These are phyloP conservation scores for Cyprinodon diabolis DNA, from an alignment of 2,797 vertebrate genomes.

Conservation along the genomic window DNA sequence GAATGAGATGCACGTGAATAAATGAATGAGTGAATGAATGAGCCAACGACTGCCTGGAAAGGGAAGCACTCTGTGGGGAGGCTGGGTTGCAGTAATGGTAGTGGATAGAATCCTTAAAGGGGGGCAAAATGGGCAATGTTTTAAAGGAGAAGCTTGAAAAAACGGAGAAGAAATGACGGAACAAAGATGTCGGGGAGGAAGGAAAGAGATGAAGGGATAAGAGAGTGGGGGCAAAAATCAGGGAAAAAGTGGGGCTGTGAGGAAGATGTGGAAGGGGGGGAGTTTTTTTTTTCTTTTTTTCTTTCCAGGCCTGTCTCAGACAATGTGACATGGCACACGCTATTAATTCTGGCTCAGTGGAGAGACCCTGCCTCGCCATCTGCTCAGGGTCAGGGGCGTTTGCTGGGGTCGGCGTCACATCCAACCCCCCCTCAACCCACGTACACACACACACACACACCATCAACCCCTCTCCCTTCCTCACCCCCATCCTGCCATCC, in stretches of 20 bases:
- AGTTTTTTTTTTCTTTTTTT: conserved; percentile 40
- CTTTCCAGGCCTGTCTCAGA: conserved; percentile 79
- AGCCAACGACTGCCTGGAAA: conserved; percentile 56
- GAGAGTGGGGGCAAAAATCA: conserved; percentile 76
- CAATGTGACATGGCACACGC: conserved; percentile 91
- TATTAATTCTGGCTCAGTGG: conserved; percentile 90
- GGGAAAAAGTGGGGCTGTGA: conserved; percentile 35
- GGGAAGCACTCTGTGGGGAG: conserved; percentile 54
- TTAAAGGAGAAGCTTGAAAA: conserved; percentile 18
- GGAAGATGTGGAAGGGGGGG: conserved; percentile 33
- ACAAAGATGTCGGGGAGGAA: conserved; percentile 1
- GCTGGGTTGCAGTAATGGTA: conserved; percentile 59
- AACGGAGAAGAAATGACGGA: conserved; percentile 2
- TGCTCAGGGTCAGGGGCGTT: conserved; percentile 90
- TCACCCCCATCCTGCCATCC: neutral
- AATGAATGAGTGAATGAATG: conserved; percentile 65
- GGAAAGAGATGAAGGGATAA: conserved; percentile 10
- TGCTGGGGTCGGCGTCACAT: conserved; percentile 88
- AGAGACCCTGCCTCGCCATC: conserved; percentile 88
- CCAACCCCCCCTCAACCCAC: conserved; percentile 72
- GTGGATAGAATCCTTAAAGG: conserved; percentile 8
- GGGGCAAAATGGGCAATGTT: conserved; percentile 27
- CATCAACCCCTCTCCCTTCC: conserved; percentile 25
- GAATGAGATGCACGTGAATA: conserved; percentile 71
- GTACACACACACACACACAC: conserved; percentile 68